These are phyloP conservation scores for Archegozetes longisetosus DNA, from an alignment of 1,140 invertebrate species.

Conservation along the genomic window DNA sequence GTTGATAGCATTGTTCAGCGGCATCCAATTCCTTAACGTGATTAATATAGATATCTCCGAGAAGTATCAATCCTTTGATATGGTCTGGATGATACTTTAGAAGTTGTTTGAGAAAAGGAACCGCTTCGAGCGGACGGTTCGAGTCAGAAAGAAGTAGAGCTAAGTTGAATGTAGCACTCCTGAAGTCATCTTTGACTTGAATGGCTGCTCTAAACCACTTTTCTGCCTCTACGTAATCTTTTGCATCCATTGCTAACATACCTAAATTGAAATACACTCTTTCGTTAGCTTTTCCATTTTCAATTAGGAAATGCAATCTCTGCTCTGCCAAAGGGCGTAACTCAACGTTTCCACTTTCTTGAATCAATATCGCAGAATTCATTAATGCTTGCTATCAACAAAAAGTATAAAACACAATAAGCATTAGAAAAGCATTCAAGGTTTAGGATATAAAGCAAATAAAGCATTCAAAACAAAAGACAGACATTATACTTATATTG, in stretches of 20 bases:
- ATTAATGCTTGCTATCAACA: constrained; percentile 63
- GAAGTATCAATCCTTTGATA: constrained; percentile 77
- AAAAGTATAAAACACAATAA: constrained; percentile 3
- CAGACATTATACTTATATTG: too few relatives aligned
- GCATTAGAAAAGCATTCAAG: too few relatives aligned
- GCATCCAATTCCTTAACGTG: constrained; percentile 82
- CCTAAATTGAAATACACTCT: constrained; percentile 84
- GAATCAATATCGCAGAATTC: constrained; percentile 85
- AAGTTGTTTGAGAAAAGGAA: constrained; percentile 77
- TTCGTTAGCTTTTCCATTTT: constrained; percentile 55
- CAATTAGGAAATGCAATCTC: constrained; percentile 54
- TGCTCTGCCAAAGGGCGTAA: constrained; percentile 22
- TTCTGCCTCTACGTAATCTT: constrained; percentile 67
- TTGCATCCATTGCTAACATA: constrained; percentile 91
- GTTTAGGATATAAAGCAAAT: too few relatives aligned
- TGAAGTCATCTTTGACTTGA: constrained; percentile 49
- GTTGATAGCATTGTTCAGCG: constrained; percentile 77
- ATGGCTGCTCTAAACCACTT: constrained; percentile 72
- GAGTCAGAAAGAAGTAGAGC: constrained; percentile 75
- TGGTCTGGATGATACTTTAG: constrained; percentile 83
- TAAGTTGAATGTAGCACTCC: constrained; percentile 84
- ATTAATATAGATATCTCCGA: constrained; percentile 94
- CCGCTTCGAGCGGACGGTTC: constrained; percentile 70
- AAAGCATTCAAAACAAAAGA: too few relatives aligned
- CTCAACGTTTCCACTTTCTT: constrained; percentile 33